Evolutionary conservation across 2,797 vertebrate genomes (phyloP), one percentile per base, ranked within the genome.

Genomic region (Coregonus suidteri): DNA sequence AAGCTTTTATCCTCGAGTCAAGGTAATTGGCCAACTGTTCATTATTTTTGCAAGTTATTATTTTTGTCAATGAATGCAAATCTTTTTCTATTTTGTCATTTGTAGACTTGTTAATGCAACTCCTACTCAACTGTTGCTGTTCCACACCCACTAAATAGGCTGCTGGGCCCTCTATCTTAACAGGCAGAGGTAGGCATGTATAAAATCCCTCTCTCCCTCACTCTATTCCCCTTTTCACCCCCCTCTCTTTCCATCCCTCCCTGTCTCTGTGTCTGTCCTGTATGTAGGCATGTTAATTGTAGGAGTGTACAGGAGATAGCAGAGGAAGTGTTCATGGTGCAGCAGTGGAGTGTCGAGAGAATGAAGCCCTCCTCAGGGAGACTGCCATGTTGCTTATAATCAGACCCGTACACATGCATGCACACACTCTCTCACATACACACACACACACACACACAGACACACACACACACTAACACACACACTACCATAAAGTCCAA

Each of bases 301-400:
- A 93, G 78, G 75, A 88, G 93, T 91, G 94, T 91, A 89, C 81
- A 85, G 93, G 90, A 87, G 93, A 88, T 93, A 94, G 93, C 93
- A 95, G 93, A 95, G 87, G 54, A 95, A 93, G 94, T 94, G 94
- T 93, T 95, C 95, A 95, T 93, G 93, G 93, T 93, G 92, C 88
- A 86, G 92, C 92, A 91, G 89, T 86, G 90, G 92, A 94, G 94
- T 94, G 92, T 94, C 92, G 90, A 90, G 93, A 93, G 93, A 94
- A 93, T 91, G 91, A 94, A 93, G 92, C 91, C 93, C 91, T 94
- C 94, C 94, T 88, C 82, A 89, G 93, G 94, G 93, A 89, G 90
- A 85, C 86, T 82, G 90, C 90, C 91, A 90, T 82, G 92, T 83
- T 90, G 91, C 85, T 88, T 83, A 80, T 81, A 85, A 85, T 84